Percentiles rank a stretch among this genome's conserved stretches.
Evolutionary conservation across 64 coral and sea anemone species (phyloP).

Genomic region (Dendrophyllia cribrosa): DNA sequence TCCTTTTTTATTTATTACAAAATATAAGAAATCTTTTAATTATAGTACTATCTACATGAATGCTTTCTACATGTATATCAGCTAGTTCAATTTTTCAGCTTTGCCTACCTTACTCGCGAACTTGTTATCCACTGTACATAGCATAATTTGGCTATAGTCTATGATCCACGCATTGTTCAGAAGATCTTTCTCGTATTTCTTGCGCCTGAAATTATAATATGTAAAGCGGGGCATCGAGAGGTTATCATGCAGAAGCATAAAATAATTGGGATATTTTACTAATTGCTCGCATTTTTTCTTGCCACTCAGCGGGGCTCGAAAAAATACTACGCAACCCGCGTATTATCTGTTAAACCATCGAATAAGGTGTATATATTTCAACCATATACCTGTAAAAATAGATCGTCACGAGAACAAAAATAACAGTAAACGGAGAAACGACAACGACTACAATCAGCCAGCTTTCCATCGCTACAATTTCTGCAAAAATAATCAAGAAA

Average conservation of each 20-base stretch:
- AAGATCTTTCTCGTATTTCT: slow-evolving; percentile 74
- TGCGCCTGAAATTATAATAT: slow-evolving; percentile 47
- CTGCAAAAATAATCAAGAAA: not conserved
- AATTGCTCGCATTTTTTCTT: too few species aligned
- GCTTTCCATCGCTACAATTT: not conserved
- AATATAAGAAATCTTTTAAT: too few species aligned
- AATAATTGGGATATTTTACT: too few species aligned
- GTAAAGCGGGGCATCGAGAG: not conserved
- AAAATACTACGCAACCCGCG: too few species aligned
- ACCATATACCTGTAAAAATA: not conserved
- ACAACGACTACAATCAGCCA: slow-evolving; percentile 6
- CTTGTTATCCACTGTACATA: slow-evolving; percentile 21
- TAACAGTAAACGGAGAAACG: not conserved
- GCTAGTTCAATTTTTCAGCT: too few species aligned
- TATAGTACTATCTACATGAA: too few species aligned
- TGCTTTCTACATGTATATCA: not conserved
- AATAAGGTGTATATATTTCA: not conserved
- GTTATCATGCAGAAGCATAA: too few species aligned
- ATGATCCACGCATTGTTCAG: slow-evolving; percentile 78
- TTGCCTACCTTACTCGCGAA: slow-evolving; percentile 71
- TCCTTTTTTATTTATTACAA: too few species aligned
- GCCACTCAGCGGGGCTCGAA: too few species aligned
- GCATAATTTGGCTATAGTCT: slow-evolving; percentile 62
- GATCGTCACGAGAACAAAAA: not conserved
- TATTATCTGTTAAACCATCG: too few species aligned